Evolutionary conservation across 2,113 vertebrate genomes (phyloP).

Genomic region (Agapornis roseicollis): DNA sequence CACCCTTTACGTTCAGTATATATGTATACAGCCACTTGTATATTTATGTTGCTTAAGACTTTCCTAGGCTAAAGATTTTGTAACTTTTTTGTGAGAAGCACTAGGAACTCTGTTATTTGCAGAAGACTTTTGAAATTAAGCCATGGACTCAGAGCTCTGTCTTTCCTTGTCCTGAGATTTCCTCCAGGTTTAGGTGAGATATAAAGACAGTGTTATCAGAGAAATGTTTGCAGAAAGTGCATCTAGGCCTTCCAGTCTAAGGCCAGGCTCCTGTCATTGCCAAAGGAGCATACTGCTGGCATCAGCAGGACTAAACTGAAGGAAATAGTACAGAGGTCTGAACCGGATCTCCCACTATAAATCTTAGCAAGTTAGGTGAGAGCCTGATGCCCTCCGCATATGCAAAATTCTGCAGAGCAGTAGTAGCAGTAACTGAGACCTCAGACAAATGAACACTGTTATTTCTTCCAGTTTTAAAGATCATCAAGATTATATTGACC

Average conservation of each 20-base stretch:
- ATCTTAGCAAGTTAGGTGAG: not conserved
- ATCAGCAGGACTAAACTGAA: not conserved
- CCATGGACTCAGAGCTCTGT: not conserved
- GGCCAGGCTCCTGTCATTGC: not conserved
- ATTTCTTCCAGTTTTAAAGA: constrained; percentile 11
- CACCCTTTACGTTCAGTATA: not conserved
- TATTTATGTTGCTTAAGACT: constrained; percentile 14
- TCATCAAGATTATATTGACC: constrained; percentile 15
- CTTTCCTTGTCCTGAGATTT: not conserved
- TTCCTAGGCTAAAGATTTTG: not conserved
- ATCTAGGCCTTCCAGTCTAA: not conserved
- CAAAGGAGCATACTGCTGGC: not conserved
- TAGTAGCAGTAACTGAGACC: not conserved
- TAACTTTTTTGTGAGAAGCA: constrained; percentile 23
- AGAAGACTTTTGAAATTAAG: constrained; percentile 21
- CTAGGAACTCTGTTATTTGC: constrained; percentile 28
- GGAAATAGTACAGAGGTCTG: not conserved
- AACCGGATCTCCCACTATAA: not conserved
- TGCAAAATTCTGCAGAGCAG: not conserved
- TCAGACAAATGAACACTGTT: not conserved
- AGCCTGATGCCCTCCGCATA: rapidly evolving
- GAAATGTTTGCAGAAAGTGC: not conserved
- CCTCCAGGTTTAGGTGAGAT: not conserved
- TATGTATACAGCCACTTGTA: not conserved
- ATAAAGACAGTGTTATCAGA: not conserved